Evolutionary conservation across 2,113 vertebrate genomes (phyloP), one percentile per base, ranked within the genome.

Genomic region (Triplophysa dalaica): DNA sequence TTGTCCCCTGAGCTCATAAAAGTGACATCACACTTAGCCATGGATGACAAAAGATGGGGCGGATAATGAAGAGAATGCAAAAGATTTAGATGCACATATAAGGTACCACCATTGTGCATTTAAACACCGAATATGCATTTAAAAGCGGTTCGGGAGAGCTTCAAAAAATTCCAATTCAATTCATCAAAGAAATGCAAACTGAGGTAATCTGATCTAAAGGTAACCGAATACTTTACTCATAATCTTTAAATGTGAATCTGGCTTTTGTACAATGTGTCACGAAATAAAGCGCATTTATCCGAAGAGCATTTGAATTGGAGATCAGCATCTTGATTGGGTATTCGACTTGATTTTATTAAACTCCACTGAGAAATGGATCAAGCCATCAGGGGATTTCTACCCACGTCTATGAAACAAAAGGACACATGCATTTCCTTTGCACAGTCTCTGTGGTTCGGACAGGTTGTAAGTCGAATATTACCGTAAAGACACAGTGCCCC

Each of bases 401-500:
- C 69, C 29, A 21, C 16, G 5, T 17, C 50, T n/a, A 21, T 8
- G 1, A 58, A 14, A 60, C 70, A 73, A 73, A 72, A 60, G 54
- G 7, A 60, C 54, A 41, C 68, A 19, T 41, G 8, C 29, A 58
- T 72, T 72, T 72, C n/a, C 33, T 2, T 9, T 6, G 19, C 19
- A 54, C 52, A 43, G 54, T 13, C 9, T 73, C 70, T 73, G 70
- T 4, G 1, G 69, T 38, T 52, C 17, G 14, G 50, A 52, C 14
- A 58, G 19, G 19, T n/a, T 21, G 54, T 16, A 41, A 5, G 26
- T 1, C 0, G 14, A 11, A 5, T 66, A 26, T 65, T 67, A 43
- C 4, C 52, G 12, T 88, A 88, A 85, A 93, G 63, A 70, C 79
- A 93, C 91, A 93, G 92, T 90, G 92, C 92, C 92, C 91, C 92